These are phyloP conservation scores for Melanostoma mellinum DNA, from an alignment of 2,888 invertebrate genomes.

Conservation along the genomic window DNA sequence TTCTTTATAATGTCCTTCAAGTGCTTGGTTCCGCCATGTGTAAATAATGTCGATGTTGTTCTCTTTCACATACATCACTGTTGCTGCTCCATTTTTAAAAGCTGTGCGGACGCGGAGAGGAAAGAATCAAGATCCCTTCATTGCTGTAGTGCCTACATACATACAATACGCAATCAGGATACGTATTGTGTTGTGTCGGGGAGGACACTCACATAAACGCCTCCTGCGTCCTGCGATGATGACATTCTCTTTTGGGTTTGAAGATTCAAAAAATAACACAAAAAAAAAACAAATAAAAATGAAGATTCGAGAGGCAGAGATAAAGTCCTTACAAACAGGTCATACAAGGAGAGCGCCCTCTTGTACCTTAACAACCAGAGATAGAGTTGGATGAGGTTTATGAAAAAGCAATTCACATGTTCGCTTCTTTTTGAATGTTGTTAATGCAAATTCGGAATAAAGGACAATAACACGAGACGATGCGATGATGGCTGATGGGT, in stretches of 20 bases:
- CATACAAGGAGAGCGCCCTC: conserved; percentile 35
- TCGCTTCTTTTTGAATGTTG: conserved; percentile 40
- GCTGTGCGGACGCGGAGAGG: not conserved
- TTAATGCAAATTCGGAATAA: conserved; percentile 58
- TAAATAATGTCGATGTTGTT: conserved; percentile 74
- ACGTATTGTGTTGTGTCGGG: conserved; percentile 55
- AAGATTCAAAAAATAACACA: conserved; percentile 30
- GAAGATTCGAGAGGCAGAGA: conserved; percentile 43
- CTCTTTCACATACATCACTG: conserved; percentile 38
- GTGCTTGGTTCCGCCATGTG: conserved; percentile 75
- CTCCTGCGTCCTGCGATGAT: conserved; percentile 44
- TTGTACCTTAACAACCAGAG: conserved; percentile 1
- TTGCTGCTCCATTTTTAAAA: conserved; percentile 45
- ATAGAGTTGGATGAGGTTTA: conserved; percentile 16
- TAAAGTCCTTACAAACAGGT: conserved; percentile 62
- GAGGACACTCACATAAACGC: conserved; percentile 59
- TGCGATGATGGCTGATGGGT: conserved; percentile 20
- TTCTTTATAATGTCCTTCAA: conserved; percentile 75
- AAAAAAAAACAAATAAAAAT: not conserved
- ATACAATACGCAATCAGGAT: conserved; percentile 59
- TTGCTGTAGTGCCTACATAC: conserved; percentile 7
- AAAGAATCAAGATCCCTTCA: not conserved
- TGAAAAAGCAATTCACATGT: conserved; percentile 33
- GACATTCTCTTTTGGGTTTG: conserved; percentile 35
- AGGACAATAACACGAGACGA: conserved; percentile 28